phyloP scores from a whole-genome alignment of 2,797 vertebrate species.

The Anguilla marmorata region DNA sequence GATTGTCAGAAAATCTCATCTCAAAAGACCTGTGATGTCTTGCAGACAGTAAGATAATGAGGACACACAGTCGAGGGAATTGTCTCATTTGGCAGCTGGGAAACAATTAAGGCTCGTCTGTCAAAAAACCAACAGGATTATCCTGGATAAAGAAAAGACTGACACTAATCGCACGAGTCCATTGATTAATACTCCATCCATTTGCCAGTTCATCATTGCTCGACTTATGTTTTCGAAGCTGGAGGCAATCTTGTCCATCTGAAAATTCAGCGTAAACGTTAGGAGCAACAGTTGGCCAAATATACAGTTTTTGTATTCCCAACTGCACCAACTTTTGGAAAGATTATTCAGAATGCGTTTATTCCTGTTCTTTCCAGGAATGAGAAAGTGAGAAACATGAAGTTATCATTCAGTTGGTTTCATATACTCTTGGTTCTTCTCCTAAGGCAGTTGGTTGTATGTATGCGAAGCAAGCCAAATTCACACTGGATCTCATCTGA shows the following conservation, averaged over 20 bases:
- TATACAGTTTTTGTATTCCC: neutral
- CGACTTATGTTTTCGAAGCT: neutral
- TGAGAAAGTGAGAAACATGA: neutral
- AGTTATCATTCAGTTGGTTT: neutral
- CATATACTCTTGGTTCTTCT: neutral
- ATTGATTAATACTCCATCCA: constrained; percentile 5
- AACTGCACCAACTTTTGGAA: neutral
- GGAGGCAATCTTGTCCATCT: neutral
- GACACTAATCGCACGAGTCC: neutral
- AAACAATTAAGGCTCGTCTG: constrained; percentile 15
- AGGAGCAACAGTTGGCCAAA: neutral
- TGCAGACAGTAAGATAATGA: neutral
- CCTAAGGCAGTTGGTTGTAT: neutral
- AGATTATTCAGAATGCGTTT: neutral
- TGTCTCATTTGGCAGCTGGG: neutral
- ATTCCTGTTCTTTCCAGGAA: neutral
- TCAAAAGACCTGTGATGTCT: neutral
- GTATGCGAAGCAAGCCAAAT: neutral
- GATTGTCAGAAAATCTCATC: neutral
- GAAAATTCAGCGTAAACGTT: neutral
- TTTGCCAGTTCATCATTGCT: neutral
- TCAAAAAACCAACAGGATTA: constrained; percentile 17
- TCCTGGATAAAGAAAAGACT: neutral
- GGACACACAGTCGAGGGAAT: neutral
- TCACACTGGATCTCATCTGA: neutral